Base-by-base conservation (phyloP, 1,140 invertebrate species). In the Chymomyza costata region DNA sequence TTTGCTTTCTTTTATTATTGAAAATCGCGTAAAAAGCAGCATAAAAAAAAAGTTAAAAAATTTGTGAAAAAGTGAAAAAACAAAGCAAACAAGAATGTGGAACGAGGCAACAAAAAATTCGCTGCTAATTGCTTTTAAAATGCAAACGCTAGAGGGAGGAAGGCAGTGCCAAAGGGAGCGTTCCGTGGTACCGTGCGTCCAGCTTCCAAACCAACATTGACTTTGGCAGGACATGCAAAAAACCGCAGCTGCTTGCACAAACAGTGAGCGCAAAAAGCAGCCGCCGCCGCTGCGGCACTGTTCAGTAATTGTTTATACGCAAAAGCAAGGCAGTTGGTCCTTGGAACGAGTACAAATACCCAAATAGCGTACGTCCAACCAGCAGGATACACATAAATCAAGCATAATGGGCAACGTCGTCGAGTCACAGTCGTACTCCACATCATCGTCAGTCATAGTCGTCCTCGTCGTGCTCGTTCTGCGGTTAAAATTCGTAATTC, bases 301-400 rank as follows among this genome's bases (percentile, higher is more conserved):
- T 3, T 8, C 21, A 45, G 66, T 80, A 78, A 78, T 78, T 78
- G 71, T 80, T 78, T 78, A 78, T 80, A n/a, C n/a, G 68, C 51
- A 52, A 61, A 80, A 53, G 50, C 52, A 52, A 8, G 32, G 44
- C 62, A 58, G 59, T 63, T 32, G 49, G 10, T 17, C 46, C 17
- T 19, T 38, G 53, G n/a, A 51, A 50, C 43, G 38, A 60, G 35
- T 30, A 40, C 54, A 25, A 35, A n/a, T n/a, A n/a, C n/a, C n/a
- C n/a, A n/a, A n/a, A n/a, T n/a, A n/a, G 44, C 8, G 17, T 10
- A 16, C 28, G 14, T 15, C 30, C 39, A 40, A 73, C 34, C 69
- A 74, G 70, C 71, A 80, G 71, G 71, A 78, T 78, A 78, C 67
- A 78, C 71, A 78, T 78, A 78, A 78, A 78, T 78, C 71, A 78